Evolutionary conservation across 2,113 vertebrate genomes (phyloP), one percentile per base, ranked within the genome.

Genomic region (Axis porcinus): DNA sequence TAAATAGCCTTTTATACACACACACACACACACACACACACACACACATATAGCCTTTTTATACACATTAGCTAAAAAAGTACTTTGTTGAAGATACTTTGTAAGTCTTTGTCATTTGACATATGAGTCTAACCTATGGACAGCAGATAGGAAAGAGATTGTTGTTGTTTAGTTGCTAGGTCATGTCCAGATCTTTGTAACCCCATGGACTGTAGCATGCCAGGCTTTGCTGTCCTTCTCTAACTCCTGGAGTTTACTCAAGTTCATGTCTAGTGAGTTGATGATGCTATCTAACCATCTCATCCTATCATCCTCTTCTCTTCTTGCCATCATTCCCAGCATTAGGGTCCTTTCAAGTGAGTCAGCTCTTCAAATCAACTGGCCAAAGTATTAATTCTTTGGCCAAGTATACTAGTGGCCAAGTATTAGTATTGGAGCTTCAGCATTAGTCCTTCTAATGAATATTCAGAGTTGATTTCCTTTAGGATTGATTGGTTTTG

Each of bases 351-450:
- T 74, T 74, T 74, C n/a, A 36, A 74, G 36, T 74, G 67, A 74
- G 67, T 74, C 0, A 0, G 17, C 10, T 74, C n/a, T 74, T 40
- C 36, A 40, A 5, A 74, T 23, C 67, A 74, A 40, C n/a, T 3
- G 10, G 67, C n/a, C 21, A 23, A 74, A 74, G 9, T 74, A 36
- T 67, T 67, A 36, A 4, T 67, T n/a, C 64, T 36, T 67, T 67
- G 17, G 64, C 64, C 17, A 67, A 36, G 33, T 67, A 36, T 67
- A 36, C 17, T 67, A 67, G 8, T 21, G 33, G 8, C 64, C 33
- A 67, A 67, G 64, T 67, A n/a, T 67, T 67, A 19, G 64, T 67
- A 70, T 23, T 70, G 5, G n/a, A 70, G 9, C 67, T 70, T 40
- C 17, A 70, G 5, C n/a, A 70, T 70, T 40, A 23, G n/a, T 40